Percentiles rank a stretch among this genome's conserved stretches.
Evolutionary conservation across 2,113 vertebrate genomes (phyloP).

Genomic region (Austrofundulus limnaeus): DNA sequence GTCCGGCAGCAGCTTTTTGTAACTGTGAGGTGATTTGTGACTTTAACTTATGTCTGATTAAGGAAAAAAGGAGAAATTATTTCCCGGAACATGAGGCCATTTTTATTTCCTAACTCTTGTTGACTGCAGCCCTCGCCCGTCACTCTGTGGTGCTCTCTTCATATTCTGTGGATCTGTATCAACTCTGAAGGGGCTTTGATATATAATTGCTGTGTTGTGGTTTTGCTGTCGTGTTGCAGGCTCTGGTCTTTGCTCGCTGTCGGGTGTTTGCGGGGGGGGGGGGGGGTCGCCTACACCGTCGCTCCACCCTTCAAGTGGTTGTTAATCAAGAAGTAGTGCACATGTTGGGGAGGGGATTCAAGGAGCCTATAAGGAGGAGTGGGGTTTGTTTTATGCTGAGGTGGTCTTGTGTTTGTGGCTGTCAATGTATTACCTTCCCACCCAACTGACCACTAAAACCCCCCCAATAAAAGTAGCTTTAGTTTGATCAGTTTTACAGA

Average conservation of each 20-base stretch:
- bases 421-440: too few relatives aligned
- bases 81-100: neutral
- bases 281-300: constrained; percentile 17
- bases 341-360: constrained; percentile 1
- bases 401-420: neutral
- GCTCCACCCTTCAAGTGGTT: constrained; percentile 51
- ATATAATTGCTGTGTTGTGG: constrained; percentile 69
- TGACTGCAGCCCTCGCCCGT: constrained; percentile 46
- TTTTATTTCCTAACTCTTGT: constrained; percentile 54
- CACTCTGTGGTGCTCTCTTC: constrained; percentile 57
- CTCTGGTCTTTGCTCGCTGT: constrained; percentile 59
- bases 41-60: too few relatives aligned
- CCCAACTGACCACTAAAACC: too few relatives aligned
- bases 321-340: constrained; percentile 25
- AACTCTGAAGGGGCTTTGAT: constrained; percentile 72
- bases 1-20: too few relatives aligned
- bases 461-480: too few relatives aligned
- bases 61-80: too few relatives aligned
- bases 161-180: constrained; percentile 58
- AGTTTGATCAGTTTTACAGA: too few relatives aligned
- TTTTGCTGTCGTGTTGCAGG: constrained; percentile 69
- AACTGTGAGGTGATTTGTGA: too few relatives aligned
- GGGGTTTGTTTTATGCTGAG: neutral
- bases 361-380: neutral
- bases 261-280: neutral